phyloP scores from a whole-genome alignment of 2,797 vertebrate genomes.

The Strix occidentalis region DNA sequence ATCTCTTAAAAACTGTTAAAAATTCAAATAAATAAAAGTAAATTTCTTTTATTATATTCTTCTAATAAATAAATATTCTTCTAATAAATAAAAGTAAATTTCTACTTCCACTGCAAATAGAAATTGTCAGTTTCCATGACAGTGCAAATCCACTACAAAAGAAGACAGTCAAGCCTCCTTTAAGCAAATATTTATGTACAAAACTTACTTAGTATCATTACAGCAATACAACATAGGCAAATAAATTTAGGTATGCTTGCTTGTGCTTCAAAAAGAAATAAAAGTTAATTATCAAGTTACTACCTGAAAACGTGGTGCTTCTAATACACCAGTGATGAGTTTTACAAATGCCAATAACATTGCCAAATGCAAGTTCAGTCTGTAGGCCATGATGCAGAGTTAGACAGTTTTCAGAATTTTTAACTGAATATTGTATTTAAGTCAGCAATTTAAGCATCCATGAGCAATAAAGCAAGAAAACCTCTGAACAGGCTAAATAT shows the following conservation, averaged over 20 bases:
- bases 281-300: neutral
- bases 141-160: neutral
- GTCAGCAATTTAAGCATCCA: neutral
- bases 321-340: neutral
- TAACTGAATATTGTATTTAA: neutral
- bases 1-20: neutral
- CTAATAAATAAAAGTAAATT: neutral
- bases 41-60: too few species aligned
- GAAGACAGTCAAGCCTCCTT: neutral
- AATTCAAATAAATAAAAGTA: neutral
- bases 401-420: neutral
- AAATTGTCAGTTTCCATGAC: neutral
- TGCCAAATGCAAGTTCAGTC: accelerated
- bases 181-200: neutral
- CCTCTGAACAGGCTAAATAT: neutral
- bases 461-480: neutral
- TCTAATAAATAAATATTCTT: too few species aligned
- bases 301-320: neutral
- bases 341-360: neutral
- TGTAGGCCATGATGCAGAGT: neutral
- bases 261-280: conserved; percentile 28
- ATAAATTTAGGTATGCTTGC: neutral
- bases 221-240: neutral
- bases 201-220: neutral
- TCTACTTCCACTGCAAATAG: neutral